phyloP scores from a whole-genome alignment of 2,888 invertebrate species.

The Synanthedon vespiformis region DNA sequence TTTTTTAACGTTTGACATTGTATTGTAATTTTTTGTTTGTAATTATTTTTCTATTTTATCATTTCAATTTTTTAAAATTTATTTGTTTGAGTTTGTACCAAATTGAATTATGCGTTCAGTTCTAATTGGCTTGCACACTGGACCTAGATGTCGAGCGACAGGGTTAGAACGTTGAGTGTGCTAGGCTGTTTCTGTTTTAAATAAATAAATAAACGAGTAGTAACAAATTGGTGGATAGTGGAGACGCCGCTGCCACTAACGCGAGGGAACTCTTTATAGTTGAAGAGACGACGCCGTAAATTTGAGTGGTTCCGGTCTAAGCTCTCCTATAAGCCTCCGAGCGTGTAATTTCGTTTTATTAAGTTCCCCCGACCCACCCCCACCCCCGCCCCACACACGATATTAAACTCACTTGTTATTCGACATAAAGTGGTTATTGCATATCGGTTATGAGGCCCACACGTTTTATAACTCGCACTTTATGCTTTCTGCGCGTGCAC shows the following conservation, averaged over 20 bases:
- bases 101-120: too few species aligned
- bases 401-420: slow-evolving; percentile 23
- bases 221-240: too few species aligned
- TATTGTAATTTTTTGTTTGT: too few species aligned
- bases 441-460: background rate
- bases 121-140: too few species aligned
- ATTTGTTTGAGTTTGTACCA: too few species aligned
- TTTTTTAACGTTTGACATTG: too few species aligned
- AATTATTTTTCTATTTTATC: too few species aligned
- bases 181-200: too few species aligned
- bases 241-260: slow-evolving; percentile 18
- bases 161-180: too few species aligned
- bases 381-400: slow-evolving; percentile 21
- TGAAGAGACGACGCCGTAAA: slow-evolving; percentile 40
- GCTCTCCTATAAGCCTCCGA: slow-evolving; percentile 25
- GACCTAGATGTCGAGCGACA: too few species aligned
- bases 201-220: too few species aligned
- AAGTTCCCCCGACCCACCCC: slow-evolving; percentile 26
- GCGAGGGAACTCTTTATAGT: slow-evolving; percentile 43
- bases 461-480: background rate
- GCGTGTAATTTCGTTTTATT: slow-evolving; percentile 51
- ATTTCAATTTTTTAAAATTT: too few species aligned
- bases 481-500: background rate
- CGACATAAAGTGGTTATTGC: slow-evolving; percentile 11
- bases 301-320: slow-evolving; percentile 38